Percentiles rank a stretch among this genome's conserved stretches.
Conservation (phyloP, 1,140 invertebrate species). For the Zaprionus nigranus region DNA sequence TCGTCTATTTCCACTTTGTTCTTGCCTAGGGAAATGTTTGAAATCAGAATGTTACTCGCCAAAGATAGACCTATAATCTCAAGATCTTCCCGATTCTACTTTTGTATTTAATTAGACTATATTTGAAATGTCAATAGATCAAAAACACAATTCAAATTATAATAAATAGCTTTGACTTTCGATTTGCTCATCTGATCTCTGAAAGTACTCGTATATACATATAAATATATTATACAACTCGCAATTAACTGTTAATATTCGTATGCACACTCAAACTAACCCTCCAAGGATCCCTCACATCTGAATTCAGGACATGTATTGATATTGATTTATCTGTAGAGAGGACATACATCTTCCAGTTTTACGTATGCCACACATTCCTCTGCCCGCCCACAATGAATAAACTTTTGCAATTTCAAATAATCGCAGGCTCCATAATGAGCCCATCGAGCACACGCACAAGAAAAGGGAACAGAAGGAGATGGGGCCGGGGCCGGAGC, state of each 20-base stretch:
- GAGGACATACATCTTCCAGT: slow-evolving; percentile 69
- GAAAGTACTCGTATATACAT: too few species aligned
- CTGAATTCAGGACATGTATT: slow-evolving; percentile 74
- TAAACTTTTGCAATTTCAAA: slow-evolving; percentile 83
- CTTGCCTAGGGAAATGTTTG: too few species aligned
- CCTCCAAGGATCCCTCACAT: slow-evolving; percentile 49
- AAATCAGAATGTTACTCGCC: not conserved
- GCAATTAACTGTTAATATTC: slow-evolving; percentile 10
- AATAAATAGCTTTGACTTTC: too few species aligned
- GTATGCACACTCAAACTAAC: not conserved
- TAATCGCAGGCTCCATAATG: slow-evolving; percentile 80
- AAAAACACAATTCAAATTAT: too few species aligned
- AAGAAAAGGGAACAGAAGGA: not conserved
- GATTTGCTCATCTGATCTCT: too few species aligned
- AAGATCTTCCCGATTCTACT: not conserved
- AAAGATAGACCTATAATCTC: not conserved
- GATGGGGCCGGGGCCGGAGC: too few species aligned
- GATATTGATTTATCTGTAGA: slow-evolving; percentile 72
- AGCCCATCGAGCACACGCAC: slow-evolving; percentile 72
- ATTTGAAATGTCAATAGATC: too few species aligned
- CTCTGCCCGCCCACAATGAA: slow-evolving; percentile 58
- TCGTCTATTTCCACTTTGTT: slow-evolving; percentile 12
- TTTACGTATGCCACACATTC: slow-evolving; percentile 69
- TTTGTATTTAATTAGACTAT: too few species aligned
- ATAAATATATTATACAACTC: too few species aligned